Evolutionary conservation across 2,113 vertebrate species (phyloP), one percentile per base, ranked within the genome.

Genomic region (Hippocampus guttulatus): DNA sequence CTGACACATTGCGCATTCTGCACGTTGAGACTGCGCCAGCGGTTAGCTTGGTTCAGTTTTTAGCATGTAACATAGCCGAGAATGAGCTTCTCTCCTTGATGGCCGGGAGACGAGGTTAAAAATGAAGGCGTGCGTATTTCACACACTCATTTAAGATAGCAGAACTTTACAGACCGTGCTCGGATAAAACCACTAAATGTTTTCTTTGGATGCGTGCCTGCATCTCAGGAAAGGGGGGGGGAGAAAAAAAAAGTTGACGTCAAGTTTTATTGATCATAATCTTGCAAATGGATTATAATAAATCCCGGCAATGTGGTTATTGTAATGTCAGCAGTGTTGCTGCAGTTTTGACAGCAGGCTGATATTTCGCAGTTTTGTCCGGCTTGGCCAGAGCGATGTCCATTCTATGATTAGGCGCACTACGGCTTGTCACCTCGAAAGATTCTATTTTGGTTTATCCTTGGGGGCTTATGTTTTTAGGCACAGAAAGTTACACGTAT

Each of bases 221-320:
- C 47, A 43, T 70, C 61, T 64, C 49, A 38, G 41, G 67, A 63
- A 9, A 18, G 51, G 52, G 21, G 15, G 20, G 9, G 20, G 51
- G 47, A 4, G 16, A 5, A 1, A 71, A 69, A 27, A 54, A 64
- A 54, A 74, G 76, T 77, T 67, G 70, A 51, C 8, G 0, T 64
- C 63, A 61, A 65, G 66, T 20, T 76, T 70, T 73, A 52, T 77
- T 75, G 57, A 81, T 81, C 66, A 51, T 80, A 74, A 81, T 74
- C 65, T 45, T 75, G 51, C n/a, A 52, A 38, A 33, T 64, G 71
- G 81, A 66, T 78, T 70, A 9, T 11, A 70, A 63, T 63, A 41
- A 75, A 65, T 69, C 33, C 43, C 55, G 72, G 21, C 16, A 54
- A 58, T 68, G 49, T 55, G 43, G 8, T 11, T 58, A 57, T 41